Base-by-base conservation (phyloP, 2,888 invertebrate genomes). In the Ramazzottius varieornatus region DNA sequence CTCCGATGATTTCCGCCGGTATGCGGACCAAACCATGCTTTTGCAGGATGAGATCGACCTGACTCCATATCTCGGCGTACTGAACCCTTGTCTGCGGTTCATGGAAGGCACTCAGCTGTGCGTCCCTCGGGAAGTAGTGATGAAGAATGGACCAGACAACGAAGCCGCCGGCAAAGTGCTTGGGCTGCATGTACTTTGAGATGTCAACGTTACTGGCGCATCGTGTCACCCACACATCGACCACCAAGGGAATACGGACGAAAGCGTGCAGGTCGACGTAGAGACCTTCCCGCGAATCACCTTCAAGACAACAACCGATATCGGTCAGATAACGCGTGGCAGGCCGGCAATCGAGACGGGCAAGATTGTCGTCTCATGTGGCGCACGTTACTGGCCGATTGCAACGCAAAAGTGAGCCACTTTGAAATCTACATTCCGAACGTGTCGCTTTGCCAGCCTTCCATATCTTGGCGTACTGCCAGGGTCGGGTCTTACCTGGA, bases 1-100 rank as follows among this genome's bases (percentile, higher is more conserved):
- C 54, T 4, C n/a, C 29, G 8, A 54, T 29, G 16, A 54, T 4
- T 4, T 54, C 54, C 20, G 29, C 54, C 20, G 54, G 29, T 4
- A 54, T 8, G 13, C 54, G 13, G 20, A 24, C 4, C 54, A 54
- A 24, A 4, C 54, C 29, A 29, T 54, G 54, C 54, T 54, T 54
- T 24, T 29, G 54, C 13, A 54, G 54, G 20, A 54, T 29, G 16
- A 54, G 29, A 54, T 54, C 54, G 16, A 54, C 54, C 54, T 54
- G 54, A 29, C 54, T 54, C 54, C 54, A 54, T 16, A 54, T 29
- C 54, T 54, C 54, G 54, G 54, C 54, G 54, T 54, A 54, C 29
- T 54, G 16, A 4, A 4, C 16, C 20, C 54, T 8, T 4, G n/a
- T 54, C 8, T 54, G 54, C 29, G 54, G 54, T 54, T 8, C 29